Evolutionary conservation across 2,888 invertebrate genomes (phyloP), one percentile per base, ranked within the genome.

Genomic region (Xestia rhomboidea): DNA sequence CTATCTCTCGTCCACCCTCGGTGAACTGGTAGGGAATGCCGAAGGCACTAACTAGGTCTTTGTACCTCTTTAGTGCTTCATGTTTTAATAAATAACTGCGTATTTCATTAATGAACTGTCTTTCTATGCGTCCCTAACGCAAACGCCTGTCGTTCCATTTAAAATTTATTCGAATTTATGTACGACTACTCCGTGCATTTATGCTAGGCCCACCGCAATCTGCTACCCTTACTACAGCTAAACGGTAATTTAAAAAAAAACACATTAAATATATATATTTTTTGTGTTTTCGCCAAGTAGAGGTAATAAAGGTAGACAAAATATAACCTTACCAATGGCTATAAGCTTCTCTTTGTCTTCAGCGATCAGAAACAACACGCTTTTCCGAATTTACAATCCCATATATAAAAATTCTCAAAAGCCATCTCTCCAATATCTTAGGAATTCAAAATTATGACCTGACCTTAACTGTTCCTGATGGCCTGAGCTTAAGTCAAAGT

Each of bases 401-500:
- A 38, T 54, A 34, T 24, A 27, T 44, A 76, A 60, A 30, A 57
- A 68, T 1, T 11, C 38, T 41, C 46, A 21, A 49, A 69, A 3
- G 41, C 38, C 7, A 30, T 24, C 30, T 15, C 13, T 54, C 24
- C n/a, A 73, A 51, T 72, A 67, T 77, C 62, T 72, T 41, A 74
- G 15, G 8, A 8, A 41, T 27, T 62, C n/a, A 54, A 54, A 77
- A 75, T 67, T 1, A 75, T 67, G 44, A 60, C 15, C 68, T 78
- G 67, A 84, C 79, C 87, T 77, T 73, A 68, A 69, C 78, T 73
- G 75, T 44, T 76, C 68, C 15, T 21, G 46, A 74, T 67, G 70
- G 71, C 21, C 70, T 44, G 60, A 66, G 72, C 57, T 51, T 46
- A 30, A 60, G 82, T 71, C 79, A 79, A 83, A 76, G 68, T 73